Base-by-base conservation (phyloP, 2,113 vertebrate genomes). In the Rhadina sibilatrix region DNA sequence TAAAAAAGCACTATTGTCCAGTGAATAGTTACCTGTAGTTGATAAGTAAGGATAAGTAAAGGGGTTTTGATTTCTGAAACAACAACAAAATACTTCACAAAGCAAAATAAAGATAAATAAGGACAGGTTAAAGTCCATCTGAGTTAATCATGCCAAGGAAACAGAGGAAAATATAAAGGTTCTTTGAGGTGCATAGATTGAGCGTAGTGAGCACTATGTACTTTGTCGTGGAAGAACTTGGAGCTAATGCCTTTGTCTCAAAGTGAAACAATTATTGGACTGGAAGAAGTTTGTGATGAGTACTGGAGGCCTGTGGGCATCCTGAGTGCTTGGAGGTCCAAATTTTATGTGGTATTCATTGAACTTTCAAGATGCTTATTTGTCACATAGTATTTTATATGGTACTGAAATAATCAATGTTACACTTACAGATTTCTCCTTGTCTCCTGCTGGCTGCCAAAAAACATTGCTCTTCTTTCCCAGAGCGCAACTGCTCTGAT, bases 201-300 rank as follows among this genome's bases (percentile, higher is more conserved):
- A 79, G 25, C 66, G 17, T 30, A 75, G 7, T 19, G 70, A 64
- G 40, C 0, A 0, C 33, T 49, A 14, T 0, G 0, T 37, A 40
- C 17, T 76, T 86, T 25, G 25, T n/a, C 13, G 11, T 12, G 42
- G 68, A 28, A 70, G 63, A 89, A 69, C 30, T 54, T 66, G 28
- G 46, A 86, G 28, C 7, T 47, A 27, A 11, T 31, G 24, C 35
- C 78, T 91, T 38, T 37, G 21, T 80, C 37, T 85, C 75, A 46
- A 54, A 64, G 42, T 13, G n/a, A 69, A 61, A 64, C 10, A 18
- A 30, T 52, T 38, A 46, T 15, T 31, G 50, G 15, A 37, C 50
- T 66, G 40, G 46, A 46, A 70, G 28, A 89, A 86, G 24, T 72
- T 65, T 69, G 49, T 49, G 71, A 40, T 7, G 59, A 56, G 40